Evolutionary conservation across 92 coral and sea anemone genomes (phyloP), one percentile per base, ranked within the genome.

Genomic region (Isaurus tuberculatus): DNA sequence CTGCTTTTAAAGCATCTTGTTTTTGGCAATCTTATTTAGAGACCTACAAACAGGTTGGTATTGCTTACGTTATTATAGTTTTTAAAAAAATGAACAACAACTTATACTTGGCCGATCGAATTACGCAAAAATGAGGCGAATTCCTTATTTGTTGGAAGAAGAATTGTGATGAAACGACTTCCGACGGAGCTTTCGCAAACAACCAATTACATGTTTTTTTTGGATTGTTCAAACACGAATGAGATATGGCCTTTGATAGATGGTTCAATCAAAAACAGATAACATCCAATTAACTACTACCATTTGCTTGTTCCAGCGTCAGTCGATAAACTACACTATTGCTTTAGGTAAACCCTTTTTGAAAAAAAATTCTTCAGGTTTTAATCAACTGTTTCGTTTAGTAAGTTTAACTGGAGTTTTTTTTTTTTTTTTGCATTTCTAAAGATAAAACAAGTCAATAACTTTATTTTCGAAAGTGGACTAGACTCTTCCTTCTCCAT

Each of bases 151-250:
- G 31, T 63, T 63, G 17, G 29, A 22, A 10, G 2, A 10, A 8
- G 15, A 13, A 8, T 63, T 26, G 30, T 31, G 29, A 30, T 30
- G 67, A 32, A 30, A 4, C 10, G 20, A 23, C 61, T 75, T 75
- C 81, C 49, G 81, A 75, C 48, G 19, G 17, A 40, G 61, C 27
- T 17, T 28, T 19, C 20, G 23, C 66, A 58, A 57, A 53, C 31
- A 75, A 53, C 81, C 81, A 75, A 75, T 75, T 55, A 55, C 6
- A 28, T 23, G 67, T 8, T 37, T 1, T 57, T 75, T 51, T 31
- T 19, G 30, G 30, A 53, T 55, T 23, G 22, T 16, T 25, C 20
- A 72, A 43, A 72, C 26, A 44, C 20, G 44, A 44, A 26, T 19
- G 53, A 51, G 65, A 44, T 74, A 13, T 15, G 57, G 27, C 55